Percentiles rank a stretch among this genome's conserved stretches.
These are phyloP conservation scores for Clupea harengus DNA, from an alignment of 2,113 vertebrate species.

Conservation along the genomic window DNA sequence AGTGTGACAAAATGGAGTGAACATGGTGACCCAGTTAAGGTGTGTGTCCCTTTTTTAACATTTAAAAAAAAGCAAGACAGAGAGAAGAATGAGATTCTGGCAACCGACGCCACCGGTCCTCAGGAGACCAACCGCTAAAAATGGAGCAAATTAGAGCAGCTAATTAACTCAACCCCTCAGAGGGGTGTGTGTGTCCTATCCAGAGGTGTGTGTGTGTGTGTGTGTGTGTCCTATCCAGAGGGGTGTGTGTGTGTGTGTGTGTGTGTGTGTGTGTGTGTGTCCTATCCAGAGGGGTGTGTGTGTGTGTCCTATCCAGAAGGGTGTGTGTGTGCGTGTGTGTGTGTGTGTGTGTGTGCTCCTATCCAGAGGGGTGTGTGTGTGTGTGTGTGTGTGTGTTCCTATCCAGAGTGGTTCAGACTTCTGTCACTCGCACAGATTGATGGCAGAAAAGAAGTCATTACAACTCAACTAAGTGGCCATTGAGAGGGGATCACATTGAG, in stretches of 20 bases:
- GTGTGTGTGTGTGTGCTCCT: no score
- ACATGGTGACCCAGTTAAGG: constrained; percentile 62
- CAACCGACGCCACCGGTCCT: constrained; percentile 59
- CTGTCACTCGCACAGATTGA: neutral
- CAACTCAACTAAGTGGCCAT: neutral
- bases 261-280: no score
- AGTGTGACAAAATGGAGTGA: constrained; percentile 32
- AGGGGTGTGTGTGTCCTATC: no score
- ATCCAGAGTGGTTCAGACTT: constrained; percentile 17
- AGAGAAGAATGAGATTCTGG: constrained; percentile 61
- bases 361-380: no score
- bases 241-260: no score
- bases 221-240: no score
- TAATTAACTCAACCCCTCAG: constrained; percentile 67
- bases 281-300: no score
- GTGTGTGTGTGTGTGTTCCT: no score
- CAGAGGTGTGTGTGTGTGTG: no score
- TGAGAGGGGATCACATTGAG: neutral
- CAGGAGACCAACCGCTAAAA: constrained; percentile 60
- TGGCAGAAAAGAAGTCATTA: neutral
- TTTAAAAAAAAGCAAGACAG: constrained; percentile 41
- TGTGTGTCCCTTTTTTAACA: constrained; percentile 60
- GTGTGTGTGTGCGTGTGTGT: no score
- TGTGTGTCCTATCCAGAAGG: no score
- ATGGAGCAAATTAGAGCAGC: constrained; percentile 64